Base-by-base conservation (phyloP, 2,797 vertebrate genomes). In the Acridotheres tristis region DNA sequence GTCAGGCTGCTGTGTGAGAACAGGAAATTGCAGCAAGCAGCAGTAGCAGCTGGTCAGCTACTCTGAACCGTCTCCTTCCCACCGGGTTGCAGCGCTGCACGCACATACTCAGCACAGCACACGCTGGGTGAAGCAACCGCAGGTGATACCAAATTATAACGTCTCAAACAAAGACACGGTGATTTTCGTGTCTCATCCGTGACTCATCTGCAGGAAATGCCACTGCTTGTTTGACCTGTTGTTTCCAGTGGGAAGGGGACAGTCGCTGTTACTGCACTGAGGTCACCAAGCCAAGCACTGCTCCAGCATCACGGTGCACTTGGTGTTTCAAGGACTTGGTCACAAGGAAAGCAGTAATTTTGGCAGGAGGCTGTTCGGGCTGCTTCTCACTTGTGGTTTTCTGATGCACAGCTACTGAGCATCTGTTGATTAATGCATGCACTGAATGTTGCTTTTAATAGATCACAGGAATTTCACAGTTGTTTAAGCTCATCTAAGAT, bases 351-450 rank as follows among this genome's bases (percentile, higher is more conserved):
- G 67, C n/a, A 48, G 53, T 68, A 13, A 51, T 73, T 92, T 62
- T 72, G 75, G 36, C 82, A 85, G 84, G 66, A 84, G 51, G 40
- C 58, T 32, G 68, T 36, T 79, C 69, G 78, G 66, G 69, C 87
- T 88, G 72, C 59, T 74, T 88, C 87, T 96, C 75, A 77, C 93
- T 95, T 85, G 69, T 79, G 93, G 83, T 85, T 96, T 94, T 91
- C 81, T 92, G 87, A 89, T 79, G 71, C 61, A 48, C 36, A 19
- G 77, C 82, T 68, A 90, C 87, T 10, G 91, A 95, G 93, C 80
- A 93, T 93, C 88, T 90, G 94, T 62, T 96, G 92, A 87, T 92
- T 91, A 95, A 91, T 91, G 63, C 3, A 36, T 66, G 48, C 1
- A 1, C 57, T 81, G 48, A 65, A 80, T 76, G 79, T 76, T 91